Evolutionary conservation across 2,888 invertebrate genomes (phyloP).

Genomic region (Ectemnius lituratus): DNA sequence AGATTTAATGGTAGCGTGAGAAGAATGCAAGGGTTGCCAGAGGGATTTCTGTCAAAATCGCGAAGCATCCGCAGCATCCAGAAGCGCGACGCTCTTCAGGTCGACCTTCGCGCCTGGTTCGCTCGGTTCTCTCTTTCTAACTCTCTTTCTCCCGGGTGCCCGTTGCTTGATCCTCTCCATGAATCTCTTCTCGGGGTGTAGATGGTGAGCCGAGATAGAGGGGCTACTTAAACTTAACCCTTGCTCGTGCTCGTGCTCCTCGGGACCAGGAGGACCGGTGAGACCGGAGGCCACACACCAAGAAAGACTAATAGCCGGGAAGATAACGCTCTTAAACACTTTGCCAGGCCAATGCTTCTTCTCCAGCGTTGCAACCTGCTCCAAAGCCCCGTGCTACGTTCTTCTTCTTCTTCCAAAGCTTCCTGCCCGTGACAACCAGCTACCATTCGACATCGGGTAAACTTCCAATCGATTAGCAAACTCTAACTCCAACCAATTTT

Average conservation of each 20-base stretch:
- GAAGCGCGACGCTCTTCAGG: constrained; percentile 54
- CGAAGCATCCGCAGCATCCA: constrained; percentile 29
- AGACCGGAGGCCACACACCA: constrained; percentile 76
- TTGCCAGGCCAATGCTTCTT: constrained; percentile 76
- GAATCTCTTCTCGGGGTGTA: constrained; percentile 62
- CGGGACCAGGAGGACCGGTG: constrained; percentile 64
- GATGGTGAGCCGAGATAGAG: constrained; percentile 74
- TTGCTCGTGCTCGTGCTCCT: constrained; percentile 67
- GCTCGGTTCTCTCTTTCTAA: constrained; percentile 13
- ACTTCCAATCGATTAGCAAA: constrained; percentile 37
- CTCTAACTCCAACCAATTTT: not conserved
- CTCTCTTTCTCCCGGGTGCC: constrained; percentile 32
- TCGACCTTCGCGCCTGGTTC: constrained; percentile 57
- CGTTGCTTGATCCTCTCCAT: constrained; percentile 50
- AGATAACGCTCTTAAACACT: constrained; percentile 78
- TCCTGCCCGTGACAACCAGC: constrained; percentile 19
- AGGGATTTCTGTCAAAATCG: constrained; percentile 34
- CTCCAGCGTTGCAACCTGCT: constrained; percentile 65
- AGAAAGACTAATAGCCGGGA: constrained; percentile 77
- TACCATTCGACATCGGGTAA: constrained; percentile 46
- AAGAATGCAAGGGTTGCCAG: too few relatives aligned
- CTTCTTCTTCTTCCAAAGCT: constrained; percentile 36
- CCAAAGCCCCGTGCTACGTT: constrained; percentile 24
- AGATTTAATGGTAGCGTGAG: too few relatives aligned
- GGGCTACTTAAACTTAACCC: constrained; percentile 75